Evolutionary conservation across 2,888 invertebrate genomes (phyloP).

Genomic region (Synergus itoensis): DNA sequence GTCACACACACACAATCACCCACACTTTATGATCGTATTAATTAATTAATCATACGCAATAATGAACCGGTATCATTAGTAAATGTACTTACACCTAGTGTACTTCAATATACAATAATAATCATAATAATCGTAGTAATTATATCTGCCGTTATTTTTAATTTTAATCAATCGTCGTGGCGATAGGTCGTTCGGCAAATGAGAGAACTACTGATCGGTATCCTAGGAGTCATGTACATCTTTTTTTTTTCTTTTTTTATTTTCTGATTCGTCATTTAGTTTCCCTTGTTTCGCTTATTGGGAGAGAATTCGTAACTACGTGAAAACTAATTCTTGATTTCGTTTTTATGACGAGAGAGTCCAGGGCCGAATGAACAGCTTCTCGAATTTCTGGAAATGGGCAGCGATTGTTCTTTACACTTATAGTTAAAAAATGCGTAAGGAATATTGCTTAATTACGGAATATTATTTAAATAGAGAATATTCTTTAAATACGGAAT

Average conservation of each 20-base stretch:
- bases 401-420: conserved; percentile 21
- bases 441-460: conserved; percentile 29
- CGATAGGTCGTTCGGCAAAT: conserved; percentile 31
- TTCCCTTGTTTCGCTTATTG: conserved; percentile 48
- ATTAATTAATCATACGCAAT: conserved; percentile 55
- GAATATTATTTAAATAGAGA: conserved; percentile 30
- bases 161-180: conserved; percentile 38
- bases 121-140: conserved; percentile 48
- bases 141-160: conserved; percentile 28
- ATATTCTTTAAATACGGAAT: conserved; percentile 25
- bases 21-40: conserved; percentile 45
- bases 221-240: conserved; percentile 44
- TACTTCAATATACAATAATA: conserved; percentile 54
- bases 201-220: conserved; percentile 30
- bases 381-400: conserved; percentile 9
- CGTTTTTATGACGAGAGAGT: conserved; percentile 4
- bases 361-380: conserved; percentile 4
- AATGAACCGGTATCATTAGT: conserved; percentile 59
- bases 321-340: background rate
- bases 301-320: conserved; percentile 12
- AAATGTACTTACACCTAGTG: conserved; percentile 55
- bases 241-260: conserved; percentile 52
- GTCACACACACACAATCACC: conserved; percentile 33
- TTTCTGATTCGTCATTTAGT: conserved; percentile 47
- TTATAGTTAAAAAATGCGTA: conserved; percentile 36